These are phyloP conservation scores for Scortum barcoo DNA, from an alignment of 2,113 vertebrate genomes.

Conservation along the genomic window DNA sequence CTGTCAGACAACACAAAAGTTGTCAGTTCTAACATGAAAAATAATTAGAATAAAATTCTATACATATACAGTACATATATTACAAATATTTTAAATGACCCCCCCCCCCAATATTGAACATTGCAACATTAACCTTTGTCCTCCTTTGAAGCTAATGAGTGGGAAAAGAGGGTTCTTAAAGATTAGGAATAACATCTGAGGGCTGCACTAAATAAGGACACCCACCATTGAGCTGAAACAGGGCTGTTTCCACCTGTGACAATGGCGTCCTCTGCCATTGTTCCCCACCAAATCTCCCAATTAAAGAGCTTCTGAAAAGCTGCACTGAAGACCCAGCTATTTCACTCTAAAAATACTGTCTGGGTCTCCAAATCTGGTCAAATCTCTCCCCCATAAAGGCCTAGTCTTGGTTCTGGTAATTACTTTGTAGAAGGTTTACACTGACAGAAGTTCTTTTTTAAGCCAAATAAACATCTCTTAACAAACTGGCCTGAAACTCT, in stretches of 20 bases:
- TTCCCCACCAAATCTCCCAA: slow-evolving; percentile 20
- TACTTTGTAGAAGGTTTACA: slow-evolving; percentile 41
- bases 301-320: slow-evolving; percentile 32
- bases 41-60: slow-evolving; percentile 20
- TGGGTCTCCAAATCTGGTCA: background rate
- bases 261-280: slow-evolving; percentile 13
- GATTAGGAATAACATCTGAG: background rate
- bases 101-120: background rate
- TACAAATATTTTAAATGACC: background rate
- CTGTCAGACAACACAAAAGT: background rate
- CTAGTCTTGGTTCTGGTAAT: slow-evolving; percentile 22
- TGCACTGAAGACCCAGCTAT: background rate
- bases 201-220: background rate
- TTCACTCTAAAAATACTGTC: slow-evolving; percentile 16
- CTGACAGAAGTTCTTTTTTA: slow-evolving; percentile 26
- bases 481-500: slow-evolving; percentile 54
- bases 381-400: slow-evolving; percentile 11
- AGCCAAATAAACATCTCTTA: slow-evolving; percentile 56
- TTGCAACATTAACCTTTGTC: background rate
- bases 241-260: slow-evolving; percentile 27
- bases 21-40: background rate
- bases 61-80: too few relatives aligned
- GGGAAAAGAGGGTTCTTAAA: background rate
- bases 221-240: background rate
- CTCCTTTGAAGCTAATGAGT: slow-evolving; percentile 4